Base-by-base conservation (phyloP, 37 sponge, comb jelly and placozoan species). In the Chondrosia reniformis region DNA sequence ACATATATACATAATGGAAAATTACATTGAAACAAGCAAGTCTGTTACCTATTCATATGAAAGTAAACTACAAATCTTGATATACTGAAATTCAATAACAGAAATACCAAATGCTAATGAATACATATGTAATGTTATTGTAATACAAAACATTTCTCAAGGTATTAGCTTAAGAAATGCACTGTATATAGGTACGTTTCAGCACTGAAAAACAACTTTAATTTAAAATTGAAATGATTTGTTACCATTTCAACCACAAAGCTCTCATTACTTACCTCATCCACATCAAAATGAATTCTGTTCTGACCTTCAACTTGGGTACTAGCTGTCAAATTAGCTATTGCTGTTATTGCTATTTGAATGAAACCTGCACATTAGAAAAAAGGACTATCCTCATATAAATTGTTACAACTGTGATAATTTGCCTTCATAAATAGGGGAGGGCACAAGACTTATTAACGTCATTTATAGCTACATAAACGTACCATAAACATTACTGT, bases 341-440 rank as follows among this genome's bases (percentile, higher is more conserved):
- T 34, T 24, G 88, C 76, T 19, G 94, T 94, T 61, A 94, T 89
- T 15, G 77, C 76, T 22, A 89, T 87, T 55, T 94, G 94, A 36
- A 94, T 78, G 66, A 94, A 94, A 84, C 90, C 94, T 94, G 81
- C 5, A 82, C 2, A 63, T 28, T 32, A 0, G 72, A 32, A 80
- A 22, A n/a, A n/a, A n/a, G n/a, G n/a, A n/a, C n/a, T n/a, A n/a
- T n/a, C n/a, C n/a, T n/a, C n/a, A n/a, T n/a, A n/a, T n/a, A n/a
- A n/a, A n/a, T n/a, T n/a, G n/a, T n/a, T n/a, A n/a, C n/a, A n/a
- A n/a, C n/a, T n/a, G n/a, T n/a, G n/a, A n/a, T n/a, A n/a, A n/a
- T n/a, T n/a, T n/a, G n/a, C n/a, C n/a, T n/a, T n/a, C n/a, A n/a
- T n/a, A n/a, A n/a, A n/a, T n/a, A n/a, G n/a, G n/a, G n/a, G n/a